Evolutionary conservation across 2,797 vertebrate genomes (phyloP).

Genomic region (Mormyrus proboscirostris): DNA sequence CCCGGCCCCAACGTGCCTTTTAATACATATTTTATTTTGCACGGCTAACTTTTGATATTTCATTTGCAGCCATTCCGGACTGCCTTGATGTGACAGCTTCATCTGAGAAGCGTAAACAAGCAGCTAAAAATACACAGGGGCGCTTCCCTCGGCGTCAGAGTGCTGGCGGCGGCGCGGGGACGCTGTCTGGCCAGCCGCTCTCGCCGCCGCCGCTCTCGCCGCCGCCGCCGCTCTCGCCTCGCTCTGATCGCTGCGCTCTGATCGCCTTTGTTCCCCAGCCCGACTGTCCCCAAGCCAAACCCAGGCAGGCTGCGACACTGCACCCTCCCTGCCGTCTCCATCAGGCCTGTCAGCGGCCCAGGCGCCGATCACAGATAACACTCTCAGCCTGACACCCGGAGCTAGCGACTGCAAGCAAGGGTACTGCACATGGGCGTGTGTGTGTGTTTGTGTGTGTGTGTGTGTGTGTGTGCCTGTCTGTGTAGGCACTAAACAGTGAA

Average conservation of each 20-base stretch:
- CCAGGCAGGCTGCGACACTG: constrained; percentile 27
- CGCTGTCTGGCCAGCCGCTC: constrained; percentile 28
- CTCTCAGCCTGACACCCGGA: constrained; percentile 35
- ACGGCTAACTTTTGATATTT: constrained; percentile 37
- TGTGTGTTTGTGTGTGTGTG: constrained; percentile 24
- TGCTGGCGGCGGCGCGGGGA: constrained; percentile 31
- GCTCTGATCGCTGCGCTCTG: not conserved
- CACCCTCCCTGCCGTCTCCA: constrained; percentile 29
- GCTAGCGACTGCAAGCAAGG: not conserved
- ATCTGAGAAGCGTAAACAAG: constrained; percentile 62
- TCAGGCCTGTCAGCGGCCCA: constrained; percentile 36
- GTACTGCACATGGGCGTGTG: constrained; percentile 8
- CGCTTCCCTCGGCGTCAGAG: constrained; percentile 57
- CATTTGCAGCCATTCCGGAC: constrained; percentile 43
- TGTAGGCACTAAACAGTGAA: not conserved
- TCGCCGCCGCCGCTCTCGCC: constrained; percentile 17
- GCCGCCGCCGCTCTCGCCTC: constrained; percentile 21
- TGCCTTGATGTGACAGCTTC: constrained; percentile 56
- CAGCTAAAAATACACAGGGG: constrained; percentile 52
- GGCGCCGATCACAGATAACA: constrained; percentile 36
- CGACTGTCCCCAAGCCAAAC: constrained; percentile 33
- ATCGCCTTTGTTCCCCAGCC: constrained; percentile 28
- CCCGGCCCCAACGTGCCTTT: constrained; percentile 29
- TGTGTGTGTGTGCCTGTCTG: constrained; percentile 26
- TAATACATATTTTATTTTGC: constrained; percentile 41